A percentile compares a stretch with the other conserved stretches of the same genome.
Evolutionary conservation across 2,113 vertebrate species (phyloP).

Genomic region (Dromiciops gliroides): DNA sequence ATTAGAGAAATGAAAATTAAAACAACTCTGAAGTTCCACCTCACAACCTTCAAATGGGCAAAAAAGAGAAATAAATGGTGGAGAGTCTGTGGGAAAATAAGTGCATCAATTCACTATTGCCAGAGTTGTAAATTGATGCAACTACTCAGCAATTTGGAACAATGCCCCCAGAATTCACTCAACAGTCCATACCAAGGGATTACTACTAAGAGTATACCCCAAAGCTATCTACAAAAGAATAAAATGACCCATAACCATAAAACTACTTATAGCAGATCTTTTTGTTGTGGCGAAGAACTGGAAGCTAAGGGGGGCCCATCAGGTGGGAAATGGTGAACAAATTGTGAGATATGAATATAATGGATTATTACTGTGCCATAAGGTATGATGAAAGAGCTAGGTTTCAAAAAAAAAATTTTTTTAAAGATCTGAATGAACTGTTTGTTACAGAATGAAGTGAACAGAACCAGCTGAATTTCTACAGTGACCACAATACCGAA

Average conservation of each 20-base stretch:
- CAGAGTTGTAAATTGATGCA: background rate
- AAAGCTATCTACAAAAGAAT: background rate
- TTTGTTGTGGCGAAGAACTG: background rate
- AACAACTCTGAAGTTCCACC: background rate
- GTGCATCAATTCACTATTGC: background rate
- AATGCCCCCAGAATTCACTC: background rate
- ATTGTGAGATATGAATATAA: background rate
- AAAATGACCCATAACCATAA: background rate
- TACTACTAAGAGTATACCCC: background rate
- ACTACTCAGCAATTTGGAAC: background rate
- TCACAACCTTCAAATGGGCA: background rate
- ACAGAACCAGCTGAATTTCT: background rate
- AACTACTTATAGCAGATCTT: background rate
- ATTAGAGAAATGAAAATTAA: background rate
- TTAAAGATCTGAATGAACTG: background rate
- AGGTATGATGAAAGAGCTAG: background rate
- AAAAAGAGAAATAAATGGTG: background rate
- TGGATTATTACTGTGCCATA: background rate
- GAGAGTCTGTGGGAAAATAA: background rate
- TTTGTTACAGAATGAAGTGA: background rate
- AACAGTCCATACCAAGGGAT: background rate
- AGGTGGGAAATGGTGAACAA: background rate
- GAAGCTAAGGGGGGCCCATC: background rate
- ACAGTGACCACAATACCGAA: background rate
- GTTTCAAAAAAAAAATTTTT: background rate